Evolutionary conservation across 2,797 vertebrate genomes (phyloP).

Genomic region (Acipenser ruthenus): DNA sequence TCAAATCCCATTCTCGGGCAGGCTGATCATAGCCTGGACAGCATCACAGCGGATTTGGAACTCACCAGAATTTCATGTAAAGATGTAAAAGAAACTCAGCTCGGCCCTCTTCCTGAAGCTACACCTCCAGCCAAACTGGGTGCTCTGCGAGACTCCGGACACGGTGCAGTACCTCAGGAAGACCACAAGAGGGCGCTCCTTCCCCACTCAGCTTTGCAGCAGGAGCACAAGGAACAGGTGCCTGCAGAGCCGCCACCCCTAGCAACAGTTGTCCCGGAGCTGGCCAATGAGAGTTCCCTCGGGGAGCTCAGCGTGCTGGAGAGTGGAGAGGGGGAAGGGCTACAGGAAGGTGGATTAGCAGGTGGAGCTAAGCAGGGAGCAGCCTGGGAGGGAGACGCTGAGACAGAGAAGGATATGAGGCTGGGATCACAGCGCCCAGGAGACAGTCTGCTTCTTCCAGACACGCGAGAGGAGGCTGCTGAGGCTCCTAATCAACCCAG

Average conservation of each 20-base stretch:
- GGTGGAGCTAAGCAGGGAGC: slow-evolving; percentile 17
- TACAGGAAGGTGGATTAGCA: slow-evolving; percentile 22
- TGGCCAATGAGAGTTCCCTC: slow-evolving; percentile 21
- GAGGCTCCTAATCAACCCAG: no score
- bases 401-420: slow-evolving; percentile 13
- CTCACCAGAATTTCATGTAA: not conserved
- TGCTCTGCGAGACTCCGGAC: not conserved
- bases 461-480: not conserved
- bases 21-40: not conserved
- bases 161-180: slow-evolving; percentile 27
- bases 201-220: slow-evolving; percentile 43
- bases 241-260: slow-evolving; percentile 51
- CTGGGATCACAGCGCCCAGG: slow-evolving; percentile 4
- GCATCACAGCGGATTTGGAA: not conserved
- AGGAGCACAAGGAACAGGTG: slow-evolving; percentile 58
- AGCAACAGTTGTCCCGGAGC: slow-evolving; percentile 49
- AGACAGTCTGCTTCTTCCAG: not conserved
- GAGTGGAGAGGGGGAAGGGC: slow-evolving; percentile 28
- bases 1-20: slow-evolving; percentile 7
- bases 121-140: slow-evolving; percentile 2
- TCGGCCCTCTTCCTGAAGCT: not conserved
- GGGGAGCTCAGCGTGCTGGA: slow-evolving; percentile 2
- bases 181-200: slow-evolving; percentile 52
- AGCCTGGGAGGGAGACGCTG: slow-evolving; percentile 14
- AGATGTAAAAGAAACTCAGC: no score